phyloP scores from a whole-genome alignment of 1,140 invertebrate genomes.

The Diachasma alloeum region DNA sequence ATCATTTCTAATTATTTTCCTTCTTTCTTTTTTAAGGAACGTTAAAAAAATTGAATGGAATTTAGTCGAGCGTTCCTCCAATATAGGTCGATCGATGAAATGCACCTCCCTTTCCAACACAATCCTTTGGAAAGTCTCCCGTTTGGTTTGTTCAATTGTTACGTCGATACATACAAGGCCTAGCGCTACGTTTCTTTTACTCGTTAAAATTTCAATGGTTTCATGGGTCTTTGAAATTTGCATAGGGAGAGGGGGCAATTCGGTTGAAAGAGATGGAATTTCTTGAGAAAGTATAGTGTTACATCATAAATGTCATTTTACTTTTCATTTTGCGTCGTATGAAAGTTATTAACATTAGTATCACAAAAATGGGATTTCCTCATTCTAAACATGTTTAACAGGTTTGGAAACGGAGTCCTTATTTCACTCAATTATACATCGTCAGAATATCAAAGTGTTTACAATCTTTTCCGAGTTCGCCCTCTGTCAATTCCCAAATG shows the following conservation, averaged over 20 bases:
- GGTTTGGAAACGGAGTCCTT: no score
- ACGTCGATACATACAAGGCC: not conserved
- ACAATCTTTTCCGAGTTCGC: not conserved
- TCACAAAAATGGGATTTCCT: no score
- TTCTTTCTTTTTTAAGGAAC: conserved; percentile 26
- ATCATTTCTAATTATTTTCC: not conserved
- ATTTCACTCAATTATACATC: no score
- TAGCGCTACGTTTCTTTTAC: not conserved
- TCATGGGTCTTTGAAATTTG: not conserved
- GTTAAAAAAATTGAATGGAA: conserved; percentile 40
- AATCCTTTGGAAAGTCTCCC: not conserved
- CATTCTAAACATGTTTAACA: no score
- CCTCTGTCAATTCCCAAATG: conserved; percentile 19
- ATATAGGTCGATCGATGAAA: conserved; percentile 61
- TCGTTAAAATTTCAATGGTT: not conserved
- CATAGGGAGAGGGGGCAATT: not conserved
- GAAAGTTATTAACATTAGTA: not conserved
- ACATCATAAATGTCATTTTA: not conserved
- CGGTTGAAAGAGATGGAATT: conserved; percentile 9
- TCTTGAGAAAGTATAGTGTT: not conserved
- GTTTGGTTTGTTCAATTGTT: not conserved
- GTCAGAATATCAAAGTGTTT: not conserved
- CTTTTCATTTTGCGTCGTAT: conserved; percentile 1
- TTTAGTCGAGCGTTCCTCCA: conserved; percentile 26
- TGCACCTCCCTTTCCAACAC: not conserved